Base-by-base conservation (phyloP, 2,113 vertebrate species). In the Notothenia coriiceps region DNA sequence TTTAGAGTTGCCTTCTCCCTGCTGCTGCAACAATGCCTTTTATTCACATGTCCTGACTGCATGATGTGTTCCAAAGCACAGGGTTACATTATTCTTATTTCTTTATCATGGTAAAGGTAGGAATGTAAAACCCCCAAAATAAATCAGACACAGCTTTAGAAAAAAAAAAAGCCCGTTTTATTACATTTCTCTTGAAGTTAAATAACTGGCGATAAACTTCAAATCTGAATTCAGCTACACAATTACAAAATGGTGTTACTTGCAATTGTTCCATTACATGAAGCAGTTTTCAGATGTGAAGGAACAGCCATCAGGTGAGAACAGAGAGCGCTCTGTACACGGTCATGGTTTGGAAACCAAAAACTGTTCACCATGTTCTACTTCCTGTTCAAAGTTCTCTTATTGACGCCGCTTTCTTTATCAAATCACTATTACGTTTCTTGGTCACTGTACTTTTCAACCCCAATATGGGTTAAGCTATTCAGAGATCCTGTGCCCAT, bases 401-500 rank as follows among this genome's bases (percentile, higher is more conserved):
- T 25, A 43, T 22, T 46, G 13, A 14, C 33, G 40, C 51, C 11
- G 50, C 17, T 55, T 67, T 1, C 43, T 25, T 54, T 0, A 49
- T 70, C 12, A 29, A 70, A 49, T 74, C 29, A 56, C 43, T 70
- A 57, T 67, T 14, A 60, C 3, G 10, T 61, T 55, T 43, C 2
- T 70, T 75, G 50, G 73, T 89, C 74, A 47, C 77, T 56, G 52
- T 75, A 44, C 49, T 59, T 65, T 87, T 86, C 79, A 85, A 82
- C 92, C 86, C 89, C 89, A 95, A 92, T 94, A 94, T 93, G 92
- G 93, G 92, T 89, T 87, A 87, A 84, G 63, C 72, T 77, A 74
- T 25, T 47, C 10, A 64, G 56, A 84, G 63, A 70, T 46, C 55
- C 57, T 74, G 33, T 40, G 20, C 40, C 82, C 35, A 40, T 6